Conservation (phyloP, 2,113 vertebrate genomes). For the Ciconia stormi region DNA sequence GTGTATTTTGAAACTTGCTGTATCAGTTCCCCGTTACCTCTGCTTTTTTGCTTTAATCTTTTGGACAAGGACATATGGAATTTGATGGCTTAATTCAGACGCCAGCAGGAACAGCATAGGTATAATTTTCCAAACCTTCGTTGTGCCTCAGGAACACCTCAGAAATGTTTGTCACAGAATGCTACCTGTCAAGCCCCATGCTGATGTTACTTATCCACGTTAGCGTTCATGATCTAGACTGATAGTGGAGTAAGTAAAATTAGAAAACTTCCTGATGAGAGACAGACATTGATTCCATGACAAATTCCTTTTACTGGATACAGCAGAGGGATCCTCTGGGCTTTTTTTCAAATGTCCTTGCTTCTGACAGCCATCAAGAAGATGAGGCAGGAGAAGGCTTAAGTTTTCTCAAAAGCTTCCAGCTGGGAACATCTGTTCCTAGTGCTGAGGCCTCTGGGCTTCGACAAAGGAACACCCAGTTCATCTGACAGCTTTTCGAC, state of each 20-base stretch:
- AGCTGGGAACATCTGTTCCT: background rate
- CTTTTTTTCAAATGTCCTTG: background rate
- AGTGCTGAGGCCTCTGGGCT: background rate
- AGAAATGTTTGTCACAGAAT: background rate
- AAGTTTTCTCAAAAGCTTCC: background rate
- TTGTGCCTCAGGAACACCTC: background rate
- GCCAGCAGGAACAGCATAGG: background rate
- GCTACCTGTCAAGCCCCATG: rapidly evolving
- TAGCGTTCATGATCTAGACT: background rate
- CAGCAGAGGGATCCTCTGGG: background rate
- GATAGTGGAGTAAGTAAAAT: background rate
- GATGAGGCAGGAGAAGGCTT: background rate
- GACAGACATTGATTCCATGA: background rate
- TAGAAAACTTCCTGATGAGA: background rate
- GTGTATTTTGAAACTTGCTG: background rate
- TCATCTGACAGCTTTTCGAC: background rate
- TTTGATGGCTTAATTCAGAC: background rate
- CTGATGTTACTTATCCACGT: background rate
- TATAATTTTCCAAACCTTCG: background rate
- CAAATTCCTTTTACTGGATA: background rate
- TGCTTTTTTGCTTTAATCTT: background rate
- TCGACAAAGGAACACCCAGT: background rate
- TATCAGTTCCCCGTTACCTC: background rate
- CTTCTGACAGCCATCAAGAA: background rate
- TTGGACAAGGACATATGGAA: background rate